These are phyloP conservation scores for Aldrovandia affinis DNA, from an alignment of 2,797 vertebrate species.

Conservation along the genomic window DNA sequence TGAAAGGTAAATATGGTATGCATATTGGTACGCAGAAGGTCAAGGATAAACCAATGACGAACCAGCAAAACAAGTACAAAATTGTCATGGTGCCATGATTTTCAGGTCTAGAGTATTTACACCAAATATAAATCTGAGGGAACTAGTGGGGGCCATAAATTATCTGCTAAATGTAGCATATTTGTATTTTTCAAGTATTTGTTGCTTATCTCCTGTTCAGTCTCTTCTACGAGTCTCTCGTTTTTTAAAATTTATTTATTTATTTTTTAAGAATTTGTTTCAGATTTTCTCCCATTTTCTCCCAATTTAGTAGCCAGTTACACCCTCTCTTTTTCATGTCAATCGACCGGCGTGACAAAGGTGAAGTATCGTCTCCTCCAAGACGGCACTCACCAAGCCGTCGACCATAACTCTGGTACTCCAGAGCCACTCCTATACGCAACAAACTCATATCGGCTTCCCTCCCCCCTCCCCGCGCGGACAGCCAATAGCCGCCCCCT, in stretches of 20 bases:
- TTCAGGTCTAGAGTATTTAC: not conserved
- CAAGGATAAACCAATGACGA: not conserved
- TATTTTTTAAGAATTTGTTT: too few species aligned
- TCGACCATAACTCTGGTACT: too few species aligned
- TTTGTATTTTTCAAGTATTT: slow-evolving; percentile 5
- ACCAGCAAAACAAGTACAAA: not conserved
- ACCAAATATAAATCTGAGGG: not conserved
- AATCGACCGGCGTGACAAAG: too few species aligned
- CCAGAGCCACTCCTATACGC: too few species aligned
- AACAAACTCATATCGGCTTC: too few species aligned
- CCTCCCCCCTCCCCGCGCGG: too few species aligned
- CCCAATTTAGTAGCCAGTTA: slow-evolving; percentile 1
- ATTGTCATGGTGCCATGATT: not conserved
- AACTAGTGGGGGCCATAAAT: not conserved
- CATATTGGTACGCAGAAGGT: not conserved
- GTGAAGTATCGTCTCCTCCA: too few species aligned
- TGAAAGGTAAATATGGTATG: not conserved
- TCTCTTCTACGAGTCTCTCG: slow-evolving; percentile 7
- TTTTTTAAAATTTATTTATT: too few species aligned
- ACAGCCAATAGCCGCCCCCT: too few species aligned
- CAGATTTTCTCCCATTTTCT: too few species aligned
- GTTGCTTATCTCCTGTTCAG: not conserved
- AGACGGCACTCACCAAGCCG: too few species aligned
- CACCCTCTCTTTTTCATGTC: too few species aligned
- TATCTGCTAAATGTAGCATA: not conserved